Base-by-base conservation (phyloP, 2,113 vertebrate genomes). In the Meriones unguiculatus region DNA sequence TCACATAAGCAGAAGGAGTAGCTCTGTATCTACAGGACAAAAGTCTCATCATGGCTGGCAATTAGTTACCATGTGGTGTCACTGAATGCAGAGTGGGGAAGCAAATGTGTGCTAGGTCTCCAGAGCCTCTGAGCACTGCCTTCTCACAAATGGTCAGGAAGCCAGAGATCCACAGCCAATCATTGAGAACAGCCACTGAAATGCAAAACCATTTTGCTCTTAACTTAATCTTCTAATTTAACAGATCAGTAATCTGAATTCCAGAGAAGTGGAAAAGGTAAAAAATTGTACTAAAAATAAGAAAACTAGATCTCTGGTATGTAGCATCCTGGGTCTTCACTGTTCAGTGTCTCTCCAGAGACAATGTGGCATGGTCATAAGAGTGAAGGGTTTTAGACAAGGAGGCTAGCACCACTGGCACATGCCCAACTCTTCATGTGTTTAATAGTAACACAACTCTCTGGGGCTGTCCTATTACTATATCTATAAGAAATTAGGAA, bases 141-240 rank as follows among this genome's bases (percentile, higher is more conserved):
- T 85, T 10, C n/a, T 18, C 6, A 18, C 70, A 78, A 69, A 62
- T 25, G 9, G 69, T 54, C 69, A 67, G 3, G 50, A 94, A n/a
- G 65, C 54, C 67, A 72, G 13, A 70, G 25, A 70, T 24, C 46
- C 28, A 77, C 0, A 14, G 28, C 18, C 80, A 87, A 41, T 1
- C 18, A 20, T 59, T 76, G 41, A 87, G 24, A 84, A 93, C n/a
- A 38, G 35, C 32, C 70, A 75, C 18, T 30, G 46, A 41, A 64
- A 72, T 28, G 32, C 2, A 7, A 78, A 81, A 81, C 3, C 1
- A 8, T 91, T 64, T 87, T 72, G 57, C 15, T 87, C 50, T 72
- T 52, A 52, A 52, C 82, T 72, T 87, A 87, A 76, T 22, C 11
- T 28, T 70, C 35, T 86, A 30, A 38, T 91, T 95, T 81, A 87